A percentile compares a stretch with the other conserved stretches of the same genome.
Conservation (phyloP, 2,797 vertebrate species). For the Oophaga sylvatica region DNA sequence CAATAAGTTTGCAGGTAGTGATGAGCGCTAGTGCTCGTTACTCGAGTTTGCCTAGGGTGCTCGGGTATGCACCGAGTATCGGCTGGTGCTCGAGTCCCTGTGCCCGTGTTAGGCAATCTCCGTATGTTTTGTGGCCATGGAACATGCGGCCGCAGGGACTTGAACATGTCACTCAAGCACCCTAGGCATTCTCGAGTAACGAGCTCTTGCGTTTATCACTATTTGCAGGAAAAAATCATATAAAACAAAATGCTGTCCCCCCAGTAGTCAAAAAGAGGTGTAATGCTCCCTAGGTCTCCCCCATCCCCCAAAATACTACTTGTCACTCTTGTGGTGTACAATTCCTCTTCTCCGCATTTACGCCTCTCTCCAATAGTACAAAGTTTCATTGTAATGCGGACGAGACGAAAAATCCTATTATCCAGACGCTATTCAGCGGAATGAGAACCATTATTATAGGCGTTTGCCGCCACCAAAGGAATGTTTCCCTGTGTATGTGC, state of each 20-base stretch:
- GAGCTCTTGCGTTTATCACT: too few species aligned
- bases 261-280: neutral
- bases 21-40: too few species aligned
- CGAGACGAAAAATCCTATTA: slow-evolving; percentile 22
- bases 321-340: neutral
- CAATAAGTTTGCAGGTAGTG: too few species aligned
- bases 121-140: too few species aligned
- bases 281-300: neutral
- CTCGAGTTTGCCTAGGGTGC: too few species aligned
- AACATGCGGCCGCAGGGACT: too few species aligned
- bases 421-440: neutral
- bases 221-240: neutral
- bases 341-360: neutral
- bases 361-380: neutral
- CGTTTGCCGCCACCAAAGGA: neutral
- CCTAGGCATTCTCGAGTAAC: too few species aligned
- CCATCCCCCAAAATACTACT: neutral
- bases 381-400: neutral
- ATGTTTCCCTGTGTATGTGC: slow-evolving; percentile 9
- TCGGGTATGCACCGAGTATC: too few species aligned
- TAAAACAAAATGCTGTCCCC: neutral
- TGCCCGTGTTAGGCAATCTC: too few species aligned
- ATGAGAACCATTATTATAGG: neutral
- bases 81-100: too few species aligned
- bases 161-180: too few species aligned